Percentiles rank a stretch among this genome's conserved stretches.
These are phyloP conservation scores for Calliphora vicina DNA, from an alignment of 1,140 invertebrate species.

Conservation along the genomic window DNA sequence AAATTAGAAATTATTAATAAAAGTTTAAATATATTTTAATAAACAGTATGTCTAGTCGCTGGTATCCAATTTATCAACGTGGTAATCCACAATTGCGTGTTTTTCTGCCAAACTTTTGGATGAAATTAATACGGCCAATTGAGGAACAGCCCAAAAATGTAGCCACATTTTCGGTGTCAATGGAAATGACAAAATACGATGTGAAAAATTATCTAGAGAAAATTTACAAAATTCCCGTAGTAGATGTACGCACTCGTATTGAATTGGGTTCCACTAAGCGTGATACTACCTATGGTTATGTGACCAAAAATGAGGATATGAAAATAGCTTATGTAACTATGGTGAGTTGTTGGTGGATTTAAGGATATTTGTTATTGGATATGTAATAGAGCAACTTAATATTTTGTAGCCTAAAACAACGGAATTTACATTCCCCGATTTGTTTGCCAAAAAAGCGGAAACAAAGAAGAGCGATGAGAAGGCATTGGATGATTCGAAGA, in stretches of 20 bases:
- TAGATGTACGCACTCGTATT: conserved; percentile 77
- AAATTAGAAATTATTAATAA: background rate
- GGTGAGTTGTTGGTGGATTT: conserved; percentile 67
- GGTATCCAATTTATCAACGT: conserved; percentile 88
- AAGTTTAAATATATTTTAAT: background rate
- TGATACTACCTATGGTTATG: conserved; percentile 67
- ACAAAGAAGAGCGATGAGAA: conserved; percentile 65
- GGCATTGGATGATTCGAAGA: conserved; percentile 64
- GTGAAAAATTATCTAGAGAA: conserved; percentile 93
- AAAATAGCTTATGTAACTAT: conserved; percentile 83
- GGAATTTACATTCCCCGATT: conserved; percentile 68
- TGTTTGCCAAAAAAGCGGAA: conserved; percentile 62
- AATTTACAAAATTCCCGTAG: conserved; percentile 86
- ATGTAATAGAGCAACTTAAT: background rate
- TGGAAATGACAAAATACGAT: conserved; percentile 88
- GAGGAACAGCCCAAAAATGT: conserved; percentile 75
- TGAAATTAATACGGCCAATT: conserved; percentile 82
- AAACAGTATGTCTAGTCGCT: conserved; percentile 57
- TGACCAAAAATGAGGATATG: conserved; percentile 84
- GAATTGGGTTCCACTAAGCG: conserved; percentile 67
- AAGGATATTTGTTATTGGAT: background rate
- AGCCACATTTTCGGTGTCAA: conserved; percentile 85
- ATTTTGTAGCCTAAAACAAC: conserved; percentile 66
- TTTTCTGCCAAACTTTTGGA: conserved; percentile 93
- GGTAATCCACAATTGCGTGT: conserved; percentile 89